A percentile compares a stretch with the other conserved stretches of the same genome.
Conservation (phyloP, 2,888 invertebrate species). For the Cheilosia soror region DNA sequence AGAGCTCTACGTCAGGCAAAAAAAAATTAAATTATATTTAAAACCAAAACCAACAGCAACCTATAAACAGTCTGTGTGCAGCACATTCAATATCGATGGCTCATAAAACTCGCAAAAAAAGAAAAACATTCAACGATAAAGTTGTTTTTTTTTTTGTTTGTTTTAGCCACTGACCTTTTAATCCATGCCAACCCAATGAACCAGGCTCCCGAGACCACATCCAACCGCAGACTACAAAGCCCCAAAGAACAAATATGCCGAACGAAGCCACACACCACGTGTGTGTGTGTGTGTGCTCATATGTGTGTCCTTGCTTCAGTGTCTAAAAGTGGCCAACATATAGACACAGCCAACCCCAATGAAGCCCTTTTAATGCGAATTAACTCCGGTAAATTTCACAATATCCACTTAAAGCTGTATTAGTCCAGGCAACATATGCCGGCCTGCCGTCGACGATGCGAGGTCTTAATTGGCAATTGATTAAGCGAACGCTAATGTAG, state of each 20-base stretch:
- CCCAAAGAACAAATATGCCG: conserved; percentile 56
- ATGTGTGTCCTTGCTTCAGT: not conserved
- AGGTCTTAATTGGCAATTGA: conserved; percentile 69
- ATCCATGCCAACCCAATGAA: conserved; percentile 32
- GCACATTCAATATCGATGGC: conserved; percentile 53
- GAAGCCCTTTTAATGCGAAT: conserved; percentile 71
- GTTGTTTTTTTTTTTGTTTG: conserved; percentile 5
- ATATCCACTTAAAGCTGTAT: conserved; percentile 73
- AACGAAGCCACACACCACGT: conserved; percentile 9
- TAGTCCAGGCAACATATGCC: conserved; percentile 29
- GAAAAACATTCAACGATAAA: not conserved
- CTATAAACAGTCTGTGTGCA: conserved; percentile 31
- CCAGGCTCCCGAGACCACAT: conserved; percentile 25
- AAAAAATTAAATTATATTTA: not conserved
- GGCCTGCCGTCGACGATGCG: conserved; percentile 13
- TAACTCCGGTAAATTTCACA: conserved; percentile 72
- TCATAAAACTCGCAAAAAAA: conserved; percentile 55
- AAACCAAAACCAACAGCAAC: conserved; percentile 3
- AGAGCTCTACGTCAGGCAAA: conserved; percentile 33
- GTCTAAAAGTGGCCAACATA: not conserved
- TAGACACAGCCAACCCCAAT: conserved; percentile 13
- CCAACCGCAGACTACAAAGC: conserved; percentile 55
- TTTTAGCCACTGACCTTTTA: conserved; percentile 53
- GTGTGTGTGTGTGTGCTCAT: not conserved
- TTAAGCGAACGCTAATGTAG: conserved; percentile 68